Evolutionary conservation across 1,140 invertebrate species (phyloP).

Genomic region (Lucilia cuprina): DNA sequence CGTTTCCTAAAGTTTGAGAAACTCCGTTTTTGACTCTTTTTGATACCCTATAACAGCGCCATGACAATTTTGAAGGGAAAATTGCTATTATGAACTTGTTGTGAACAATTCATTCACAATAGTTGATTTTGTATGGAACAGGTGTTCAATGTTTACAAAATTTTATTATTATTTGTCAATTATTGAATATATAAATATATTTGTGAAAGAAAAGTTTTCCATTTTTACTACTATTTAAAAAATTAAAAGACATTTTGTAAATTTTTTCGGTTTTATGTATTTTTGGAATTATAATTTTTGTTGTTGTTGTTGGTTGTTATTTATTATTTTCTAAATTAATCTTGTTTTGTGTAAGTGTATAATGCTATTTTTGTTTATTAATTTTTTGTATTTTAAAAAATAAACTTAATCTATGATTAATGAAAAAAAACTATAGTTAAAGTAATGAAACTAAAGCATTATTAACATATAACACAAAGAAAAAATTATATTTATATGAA

Average conservation of each 20-base stretch:
- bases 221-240: neutral
- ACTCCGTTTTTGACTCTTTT: too few species aligned
- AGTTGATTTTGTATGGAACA: too few species aligned
- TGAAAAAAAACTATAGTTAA: neutral
- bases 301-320: neutral
- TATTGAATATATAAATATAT: too few species aligned
- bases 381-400: neutral
- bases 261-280: conserved; percentile 12
- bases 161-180: too few species aligned
- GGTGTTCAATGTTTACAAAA: too few species aligned
- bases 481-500: neutral
- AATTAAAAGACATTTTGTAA: neutral
- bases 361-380: conserved; percentile 12
- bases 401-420: conserved; percentile 8
- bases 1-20: too few species aligned
- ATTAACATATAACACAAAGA: neutral
- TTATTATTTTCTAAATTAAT: conserved; percentile 8
- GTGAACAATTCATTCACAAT: too few species aligned
- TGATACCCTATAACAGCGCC: too few species aligned
- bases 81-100: too few species aligned
- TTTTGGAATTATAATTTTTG: conserved; percentile 13
- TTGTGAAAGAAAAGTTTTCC: too few species aligned
- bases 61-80: too few species aligned
- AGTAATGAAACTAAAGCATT: neutral
- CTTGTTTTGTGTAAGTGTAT: conserved; percentile 9